Percentiles rank a stretch among this genome's conserved stretches.
Evolutionary conservation across 2,797 vertebrate genomes (phyloP).

Genomic region (Notolabrus celidotus): DNA sequence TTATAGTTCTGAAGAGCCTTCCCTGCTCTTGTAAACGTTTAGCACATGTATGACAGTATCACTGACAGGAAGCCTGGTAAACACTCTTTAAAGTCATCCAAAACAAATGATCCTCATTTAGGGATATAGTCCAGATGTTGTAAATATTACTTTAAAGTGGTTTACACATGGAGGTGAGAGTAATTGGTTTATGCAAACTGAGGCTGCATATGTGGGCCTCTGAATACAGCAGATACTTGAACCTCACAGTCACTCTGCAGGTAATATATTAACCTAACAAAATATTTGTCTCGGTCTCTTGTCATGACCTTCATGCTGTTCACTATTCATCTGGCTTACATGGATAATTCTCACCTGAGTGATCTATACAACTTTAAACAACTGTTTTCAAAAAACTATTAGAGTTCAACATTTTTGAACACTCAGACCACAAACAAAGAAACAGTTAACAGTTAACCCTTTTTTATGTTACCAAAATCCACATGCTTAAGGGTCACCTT

Average conservation of each 20-base stretch:
- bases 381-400: no score
- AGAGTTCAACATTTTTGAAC: no score
- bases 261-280: conserved; percentile 35
- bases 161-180: conserved; percentile 75
- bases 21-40: conserved; percentile 59
- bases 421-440: not conserved
- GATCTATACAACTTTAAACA: no score
- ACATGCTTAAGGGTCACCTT: no score
- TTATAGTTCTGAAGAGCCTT: conserved; percentile 40
- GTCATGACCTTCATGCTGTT: conserved; percentile 24
- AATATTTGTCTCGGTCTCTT: conserved; percentile 37
- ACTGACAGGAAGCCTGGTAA: conserved; percentile 53
- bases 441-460: not conserved
- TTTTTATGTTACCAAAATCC: no score
- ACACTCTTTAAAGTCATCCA: conserved; percentile 55
- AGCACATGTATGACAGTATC: conserved; percentile 48
- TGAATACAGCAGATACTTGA: conserved; percentile 23
- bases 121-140: conserved; percentile 43
- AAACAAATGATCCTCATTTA: conserved; percentile 53
- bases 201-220: conserved; percentile 39
- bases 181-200: conserved; percentile 63
- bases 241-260: conserved; percentile 16
- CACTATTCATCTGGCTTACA: conserved; percentile 29
- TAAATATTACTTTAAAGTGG: conserved; percentile 76
- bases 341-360: no score